Conservation (phyloP, 2,113 vertebrate genomes). For the Herpetotheres cachinnans region DNA sequence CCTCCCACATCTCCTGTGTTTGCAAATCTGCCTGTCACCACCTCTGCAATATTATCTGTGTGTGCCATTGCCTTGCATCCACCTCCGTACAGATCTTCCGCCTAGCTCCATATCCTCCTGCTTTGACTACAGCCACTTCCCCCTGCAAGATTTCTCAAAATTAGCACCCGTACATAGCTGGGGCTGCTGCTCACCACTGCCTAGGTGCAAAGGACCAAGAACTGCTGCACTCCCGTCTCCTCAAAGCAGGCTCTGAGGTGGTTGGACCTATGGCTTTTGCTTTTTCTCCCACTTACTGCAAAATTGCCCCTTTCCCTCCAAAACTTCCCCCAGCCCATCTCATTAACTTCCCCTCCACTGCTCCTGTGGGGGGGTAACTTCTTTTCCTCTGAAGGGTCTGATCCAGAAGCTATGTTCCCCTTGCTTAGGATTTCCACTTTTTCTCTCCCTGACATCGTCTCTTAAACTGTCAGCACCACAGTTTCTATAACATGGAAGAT, state of each 20-base stretch:
- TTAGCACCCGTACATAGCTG: neutral
- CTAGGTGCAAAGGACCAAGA: neutral
- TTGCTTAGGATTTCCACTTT: neutral
- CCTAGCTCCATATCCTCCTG: neutral
- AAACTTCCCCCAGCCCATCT: neutral
- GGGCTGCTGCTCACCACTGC: neutral
- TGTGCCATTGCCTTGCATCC: conserved; percentile 22
- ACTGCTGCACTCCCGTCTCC: neutral
- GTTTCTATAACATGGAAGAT: neutral
- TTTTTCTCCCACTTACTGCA: neutral
- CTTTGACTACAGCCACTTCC: neutral
- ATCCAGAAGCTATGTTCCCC: neutral
- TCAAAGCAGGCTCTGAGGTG: neutral
- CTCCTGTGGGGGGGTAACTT: neutral
- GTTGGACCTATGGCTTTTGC: neutral
- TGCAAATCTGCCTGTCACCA: conserved; percentile 64
- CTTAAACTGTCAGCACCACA: neutral
- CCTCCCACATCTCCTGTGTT: conserved; percentile 55
- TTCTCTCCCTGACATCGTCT: neutral
- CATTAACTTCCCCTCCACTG: neutral
- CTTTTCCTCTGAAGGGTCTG: neutral
- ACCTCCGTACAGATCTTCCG: neutral
- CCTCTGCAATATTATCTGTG: conserved; percentile 40
- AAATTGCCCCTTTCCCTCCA: neutral
- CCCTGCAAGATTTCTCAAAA: neutral